These are phyloP conservation scores for Lytechinus variegatus DNA, from an alignment of 35 echinoderm and acorn worm species.

Conservation along the genomic window DNA sequence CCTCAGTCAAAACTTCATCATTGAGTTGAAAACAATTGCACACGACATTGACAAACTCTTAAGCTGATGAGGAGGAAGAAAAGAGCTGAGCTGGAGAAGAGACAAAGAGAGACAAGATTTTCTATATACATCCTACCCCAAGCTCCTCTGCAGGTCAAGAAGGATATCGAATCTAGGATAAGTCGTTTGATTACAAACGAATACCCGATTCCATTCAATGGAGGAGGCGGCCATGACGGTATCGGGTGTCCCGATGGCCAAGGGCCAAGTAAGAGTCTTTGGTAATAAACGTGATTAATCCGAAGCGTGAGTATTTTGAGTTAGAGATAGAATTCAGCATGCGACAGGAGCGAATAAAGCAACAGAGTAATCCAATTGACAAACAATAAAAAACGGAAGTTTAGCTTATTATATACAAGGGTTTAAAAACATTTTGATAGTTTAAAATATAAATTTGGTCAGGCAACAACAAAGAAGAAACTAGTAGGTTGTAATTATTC, in stretches of 20 bases:
- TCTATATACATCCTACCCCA: not conserved
- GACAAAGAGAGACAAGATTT: not conserved
- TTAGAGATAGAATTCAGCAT: not conserved
- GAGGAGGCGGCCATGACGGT: not conserved
- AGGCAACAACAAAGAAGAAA: too few species aligned
- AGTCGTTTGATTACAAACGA: constrained; percentile 30
- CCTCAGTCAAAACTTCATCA: not conserved
- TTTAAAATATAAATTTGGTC: too few species aligned
- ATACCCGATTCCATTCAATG: not conserved
- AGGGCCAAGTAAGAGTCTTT: not conserved
- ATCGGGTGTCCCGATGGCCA: not conserved
- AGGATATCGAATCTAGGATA: constrained; percentile 39
- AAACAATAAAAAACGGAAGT: not conserved
- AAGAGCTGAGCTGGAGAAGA: not conserved
- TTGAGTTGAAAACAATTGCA: not conserved
- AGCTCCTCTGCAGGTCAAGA: not conserved
- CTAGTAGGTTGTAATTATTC: too few species aligned
- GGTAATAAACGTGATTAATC: not conserved
- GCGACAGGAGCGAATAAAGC: not conserved
- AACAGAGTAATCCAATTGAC: not conserved
- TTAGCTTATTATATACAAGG: not conserved
- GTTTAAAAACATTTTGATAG: not conserved
- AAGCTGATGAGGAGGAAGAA: not conserved
- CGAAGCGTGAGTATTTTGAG: not conserved
- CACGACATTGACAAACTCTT: not conserved